Evolutionary conservation across 2,888 invertebrate species (phyloP).

Genomic region (Arctia plantaginis): DNA sequence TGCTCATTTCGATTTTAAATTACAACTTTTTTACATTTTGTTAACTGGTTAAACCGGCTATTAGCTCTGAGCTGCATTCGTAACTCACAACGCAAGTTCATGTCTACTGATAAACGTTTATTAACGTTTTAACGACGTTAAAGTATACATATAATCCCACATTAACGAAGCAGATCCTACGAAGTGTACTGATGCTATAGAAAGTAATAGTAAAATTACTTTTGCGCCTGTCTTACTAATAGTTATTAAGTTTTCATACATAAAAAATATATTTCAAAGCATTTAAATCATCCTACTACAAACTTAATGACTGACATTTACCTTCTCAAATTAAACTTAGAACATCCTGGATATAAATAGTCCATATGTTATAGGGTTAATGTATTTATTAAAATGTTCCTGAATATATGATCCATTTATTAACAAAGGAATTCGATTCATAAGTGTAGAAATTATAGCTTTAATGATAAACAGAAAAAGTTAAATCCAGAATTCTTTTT

Average conservation of each 20-base stretch:
- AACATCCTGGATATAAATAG: too few relatives aligned
- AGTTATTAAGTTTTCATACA: too few relatives aligned
- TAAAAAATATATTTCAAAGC: too few relatives aligned
- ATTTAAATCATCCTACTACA: too few relatives aligned
- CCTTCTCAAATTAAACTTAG: too few relatives aligned
- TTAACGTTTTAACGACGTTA: neutral
- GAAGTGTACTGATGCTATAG: neutral
- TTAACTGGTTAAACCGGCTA: conserved; percentile 1
- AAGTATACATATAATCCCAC: neutral
- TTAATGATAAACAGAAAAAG: neutral
- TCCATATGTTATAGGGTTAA: neutral
- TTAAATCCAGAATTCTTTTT: neutral
- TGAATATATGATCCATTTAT: neutral
- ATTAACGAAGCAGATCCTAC: neutral
- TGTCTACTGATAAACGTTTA: neutral
- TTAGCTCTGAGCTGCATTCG: conserved; percentile 8
- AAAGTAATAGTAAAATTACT: too few relatives aligned
- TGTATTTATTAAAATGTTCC: neutral
- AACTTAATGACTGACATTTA: too few relatives aligned
- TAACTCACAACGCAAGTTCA: neutral
- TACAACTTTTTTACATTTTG: neutral
- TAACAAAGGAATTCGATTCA: neutral
- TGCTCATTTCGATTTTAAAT: neutral
- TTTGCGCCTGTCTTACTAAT: too few relatives aligned
- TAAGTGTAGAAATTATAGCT: neutral